Evolutionary conservation across 2,113 vertebrate genomes (phyloP), one percentile per base, ranked within the genome.

Genomic region (Hippocampus zosterae): DNA sequence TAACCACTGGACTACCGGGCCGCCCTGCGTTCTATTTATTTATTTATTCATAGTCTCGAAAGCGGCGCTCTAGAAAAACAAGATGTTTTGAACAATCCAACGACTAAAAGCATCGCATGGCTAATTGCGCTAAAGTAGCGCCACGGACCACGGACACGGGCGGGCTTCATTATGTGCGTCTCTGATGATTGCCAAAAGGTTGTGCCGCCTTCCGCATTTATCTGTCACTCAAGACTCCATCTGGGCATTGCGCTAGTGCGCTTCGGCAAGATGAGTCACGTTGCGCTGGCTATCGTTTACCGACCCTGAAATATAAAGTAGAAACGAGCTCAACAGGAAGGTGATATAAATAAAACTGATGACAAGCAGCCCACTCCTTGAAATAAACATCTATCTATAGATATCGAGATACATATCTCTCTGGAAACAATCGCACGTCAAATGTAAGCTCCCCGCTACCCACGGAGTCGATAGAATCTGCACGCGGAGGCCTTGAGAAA

Each of bases 371-470:
- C 15, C 46, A 19, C 46, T 18, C 19, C 46, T 19, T 50, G 46
- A 50, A 50, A 37, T 37, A 33, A 33, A 50, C 19, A 50, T 53
- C 21, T 53, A 53, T n/a, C 2, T n/a, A 53, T 80, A 82, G 62
- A 72, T 77, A 73, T 76, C 81, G 70, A 89, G 85, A 86, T 86
- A 90, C 5, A 37, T 6, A 5, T 37, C 33, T 37, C 90, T 90
- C 87, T 89, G 83, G 83, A 87, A 83, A 81, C 87, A 88, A 91
- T 90, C 90, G 86, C 84, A 85, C 79, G 74, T 85, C 77, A 84
- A 87, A 89, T 88, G 87, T 87, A 87, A 88, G 85, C 89, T 84
- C 80, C 80, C 83, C 78, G 81, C 76, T 84, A 85, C 78, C 85
- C 82, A 77, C 78, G 84, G 79, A 72, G 75, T 66, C 70, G 83